Percentiles rank a stretch among this genome's conserved stretches.
Conservation (phyloP, 2,113 vertebrate species). For the Cettia cetti region DNA sequence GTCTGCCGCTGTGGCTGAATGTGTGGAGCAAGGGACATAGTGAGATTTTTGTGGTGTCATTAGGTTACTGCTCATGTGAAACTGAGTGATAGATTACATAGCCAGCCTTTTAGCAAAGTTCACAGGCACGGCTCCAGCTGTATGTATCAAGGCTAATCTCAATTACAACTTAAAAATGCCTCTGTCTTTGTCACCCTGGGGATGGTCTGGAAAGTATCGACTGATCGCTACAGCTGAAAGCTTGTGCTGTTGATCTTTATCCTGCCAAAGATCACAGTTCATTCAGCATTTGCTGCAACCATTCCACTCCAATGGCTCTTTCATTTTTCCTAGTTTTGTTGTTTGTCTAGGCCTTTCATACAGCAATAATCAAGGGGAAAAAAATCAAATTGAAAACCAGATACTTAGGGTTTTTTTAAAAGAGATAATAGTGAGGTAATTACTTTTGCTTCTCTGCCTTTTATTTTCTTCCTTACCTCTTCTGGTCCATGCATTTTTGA, state of each 20-base stretch:
- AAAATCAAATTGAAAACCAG: not conserved
- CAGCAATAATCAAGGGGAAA: not conserved
- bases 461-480: not conserved
- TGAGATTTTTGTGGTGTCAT: slow-evolving; percentile 37
- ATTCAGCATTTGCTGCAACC: not conserved
- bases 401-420: not conserved
- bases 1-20: not conserved
- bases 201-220: not conserved
- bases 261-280: slow-evolving; percentile 17
- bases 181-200: not conserved
- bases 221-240: not conserved
- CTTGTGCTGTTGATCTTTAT: not conserved
- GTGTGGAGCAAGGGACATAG: not conserved
- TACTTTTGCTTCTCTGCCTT: not conserved
- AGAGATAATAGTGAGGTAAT: not conserved
- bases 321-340: not conserved
- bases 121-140: not conserved
- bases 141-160: slow-evolving; percentile 30
- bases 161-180: slow-evolving; percentile 52
- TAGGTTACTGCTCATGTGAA: slow-evolving; percentile 29
- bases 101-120: slow-evolving; percentile 25
- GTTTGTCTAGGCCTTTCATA: not conserved
- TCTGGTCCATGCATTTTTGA: not conserved
- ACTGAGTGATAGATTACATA: not conserved
- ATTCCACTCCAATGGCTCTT: not conserved